Evolutionary conservation across 2,888 invertebrate species (phyloP), one percentile per base, ranked within the genome.

Genomic region (Scaptomyza cyrtandrae): DNA sequence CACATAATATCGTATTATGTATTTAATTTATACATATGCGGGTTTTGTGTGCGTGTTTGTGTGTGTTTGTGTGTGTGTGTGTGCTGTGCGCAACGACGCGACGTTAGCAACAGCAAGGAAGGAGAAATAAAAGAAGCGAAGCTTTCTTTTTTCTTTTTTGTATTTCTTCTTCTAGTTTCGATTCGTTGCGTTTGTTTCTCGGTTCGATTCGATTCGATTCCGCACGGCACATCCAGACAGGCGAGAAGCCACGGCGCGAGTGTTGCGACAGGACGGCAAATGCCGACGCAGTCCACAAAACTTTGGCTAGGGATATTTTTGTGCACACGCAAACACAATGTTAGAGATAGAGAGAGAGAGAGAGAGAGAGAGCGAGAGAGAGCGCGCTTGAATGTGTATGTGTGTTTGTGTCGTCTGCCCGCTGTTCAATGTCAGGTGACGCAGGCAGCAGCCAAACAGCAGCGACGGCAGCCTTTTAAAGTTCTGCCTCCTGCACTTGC

Each of bases 401-500:
- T 49, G 49, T 63, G 50, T 46, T 29, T 45, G 10, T 11, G 59
- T 70, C 64, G 16, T 35, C 35, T 73, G 76, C 76, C 77, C 77
- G 74, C 73, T 72, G 88, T 90, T 90, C 90, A 90, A 90, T 90
- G 90, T 90, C 90, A 90, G 89, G 89, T 88, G 87, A 84, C 82
- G 84, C 79, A 77, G 80, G 73, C 73, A 62, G 46, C 50, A 57
- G 43, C 62, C 19, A 50, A 29, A n/a, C 44, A 54, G 65, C 71
- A 74, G 71, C 39, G 9, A 1, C 44, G 5, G 24, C 39, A 3
- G 39, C 57, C 75, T 71, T 71, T 75, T 71, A 64, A 71, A 75
- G 60, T 75, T 67, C 48, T 56, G 59, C 79, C 80, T 62, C 85
- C 84, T 81, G 82, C 88, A 86, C 87, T 83, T 84, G 88, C 86